A percentile compares a stretch with the other conserved stretches of the same genome.
Conservation (phyloP, 2,797 vertebrate species). For the Chaetophractus vellerosus region DNA sequence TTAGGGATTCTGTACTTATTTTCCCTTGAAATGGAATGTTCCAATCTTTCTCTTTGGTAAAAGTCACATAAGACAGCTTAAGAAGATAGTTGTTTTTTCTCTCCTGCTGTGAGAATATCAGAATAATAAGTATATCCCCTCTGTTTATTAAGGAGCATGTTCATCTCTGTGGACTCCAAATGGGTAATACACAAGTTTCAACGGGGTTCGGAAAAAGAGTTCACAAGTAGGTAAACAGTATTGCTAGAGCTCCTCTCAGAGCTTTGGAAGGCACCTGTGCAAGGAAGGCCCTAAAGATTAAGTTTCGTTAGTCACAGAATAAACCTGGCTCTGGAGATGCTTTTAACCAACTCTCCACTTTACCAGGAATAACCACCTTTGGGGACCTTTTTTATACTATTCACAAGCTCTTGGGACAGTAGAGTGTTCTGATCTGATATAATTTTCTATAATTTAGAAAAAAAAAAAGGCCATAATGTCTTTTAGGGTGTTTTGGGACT, state of each 20-base stretch:
- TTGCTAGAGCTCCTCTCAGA: background rate
- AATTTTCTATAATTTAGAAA: background rate
- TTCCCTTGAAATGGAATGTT: background rate
- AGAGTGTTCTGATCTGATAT: background rate
- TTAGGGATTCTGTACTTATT: background rate
- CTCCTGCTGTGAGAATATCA: background rate
- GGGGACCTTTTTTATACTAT: background rate
- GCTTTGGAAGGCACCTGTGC: background rate
- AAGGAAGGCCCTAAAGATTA: background rate
- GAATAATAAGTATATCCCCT: background rate
- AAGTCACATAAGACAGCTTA: background rate
- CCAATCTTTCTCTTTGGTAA: background rate
- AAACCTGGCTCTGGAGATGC: background rate
- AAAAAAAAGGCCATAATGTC: background rate
- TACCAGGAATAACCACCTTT: background rate
- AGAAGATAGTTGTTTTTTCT: conserved; percentile 19
- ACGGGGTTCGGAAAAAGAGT: background rate
- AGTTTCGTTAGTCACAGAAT: background rate
- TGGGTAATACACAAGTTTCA: background rate
- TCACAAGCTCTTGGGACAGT: background rate
- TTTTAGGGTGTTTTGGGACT: background rate
- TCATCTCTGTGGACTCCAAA: background rate
- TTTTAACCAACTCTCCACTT: background rate
- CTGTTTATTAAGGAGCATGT: background rate
- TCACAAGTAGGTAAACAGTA: background rate